Evolutionary conservation across 2,888 invertebrate genomes (phyloP).

Genomic region (Synergus laeviventris): DNA sequence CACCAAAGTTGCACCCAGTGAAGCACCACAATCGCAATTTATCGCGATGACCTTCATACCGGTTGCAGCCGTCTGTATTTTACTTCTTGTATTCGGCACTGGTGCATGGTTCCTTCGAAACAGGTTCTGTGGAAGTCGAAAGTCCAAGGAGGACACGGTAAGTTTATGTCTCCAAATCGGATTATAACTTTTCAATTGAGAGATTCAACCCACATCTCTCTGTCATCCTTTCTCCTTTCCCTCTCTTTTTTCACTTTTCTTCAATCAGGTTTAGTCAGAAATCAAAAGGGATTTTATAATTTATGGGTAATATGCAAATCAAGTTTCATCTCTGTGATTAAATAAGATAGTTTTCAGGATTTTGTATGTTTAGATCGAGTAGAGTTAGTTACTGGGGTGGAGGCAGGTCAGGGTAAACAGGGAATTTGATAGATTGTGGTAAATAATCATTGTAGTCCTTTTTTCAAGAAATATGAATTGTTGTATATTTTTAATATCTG

Average conservation of each 20-base stretch:
- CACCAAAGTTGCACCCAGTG: constrained; percentile 65
- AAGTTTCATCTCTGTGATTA: background rate
- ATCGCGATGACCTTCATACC: constrained; percentile 84
- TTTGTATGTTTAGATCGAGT: background rate
- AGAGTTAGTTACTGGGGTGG: background rate
- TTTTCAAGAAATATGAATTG: background rate
- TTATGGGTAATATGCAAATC: background rate
- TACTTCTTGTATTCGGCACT: constrained; percentile 82
- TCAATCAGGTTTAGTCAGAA: constrained; percentile 8
- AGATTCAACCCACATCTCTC: constrained; percentile 33
- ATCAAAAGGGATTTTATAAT: constrained; percentile 19
- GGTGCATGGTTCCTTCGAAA: constrained; percentile 84
- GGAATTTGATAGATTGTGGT: background rate
- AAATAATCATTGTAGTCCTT: background rate
- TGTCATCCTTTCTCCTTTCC: constrained; percentile 28
- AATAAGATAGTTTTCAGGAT: background rate
- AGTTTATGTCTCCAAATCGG: constrained; percentile 62
- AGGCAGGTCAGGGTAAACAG: background rate
- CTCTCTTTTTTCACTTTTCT: constrained; percentile 15
- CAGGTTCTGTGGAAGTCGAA: constrained; percentile 82
- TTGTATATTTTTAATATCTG: background rate
- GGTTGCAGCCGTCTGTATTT: constrained; percentile 81
- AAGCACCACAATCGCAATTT: constrained; percentile 73
- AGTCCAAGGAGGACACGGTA: constrained; percentile 87
- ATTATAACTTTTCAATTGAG: constrained; percentile 33